Evolutionary conservation across 2,113 vertebrate genomes (phyloP), one percentile per base, ranked within the genome.

Genomic region (Rallus limicola): DNA sequence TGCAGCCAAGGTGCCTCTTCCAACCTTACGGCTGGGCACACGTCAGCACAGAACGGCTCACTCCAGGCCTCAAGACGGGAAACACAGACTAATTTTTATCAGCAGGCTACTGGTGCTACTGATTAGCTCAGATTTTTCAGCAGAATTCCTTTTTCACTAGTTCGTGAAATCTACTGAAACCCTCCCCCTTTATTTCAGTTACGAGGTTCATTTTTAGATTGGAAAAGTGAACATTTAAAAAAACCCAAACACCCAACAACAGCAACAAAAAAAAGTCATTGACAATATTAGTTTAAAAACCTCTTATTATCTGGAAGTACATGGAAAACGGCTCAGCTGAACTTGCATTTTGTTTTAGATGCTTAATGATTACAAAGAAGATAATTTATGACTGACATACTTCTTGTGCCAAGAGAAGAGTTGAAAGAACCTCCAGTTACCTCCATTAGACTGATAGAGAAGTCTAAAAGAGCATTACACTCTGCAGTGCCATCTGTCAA

Each of bases 401-500:
- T 98, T 98, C 97, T 98, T 98, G 98, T 98, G 98, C 98, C 98
- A 98, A 98, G 98, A 98, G 95, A 97, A 98, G 98, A 97, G 98
- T 98, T 98, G 98, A 98, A 98, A 98, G 98, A 98, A 98, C 98
- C 98, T 98, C 96, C 96, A 96, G 98, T 98, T 98, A 98, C 98
- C 98, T 98, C 98, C 98, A 98, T 98, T 98, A 98, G 97, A 98
- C 98, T 97, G 98, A 98, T 95, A 98, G 98, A 97, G 98, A 97
- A 97, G 97, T 97, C 98, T 97, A 98, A 98, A 98, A 98, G 98
- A 98, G 98, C 98, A 98, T 97, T 96, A 98, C 97, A 97, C 97
- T 97, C 98, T 97, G 97, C 97, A 97, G 96, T 98, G 97, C 98
- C 98, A 99, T 99, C 98, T 98, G 98, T 99, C 98, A 98, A 98